Base-by-base conservation (phyloP, 2,113 vertebrate species). In the Istiophorus platypterus region DNA sequence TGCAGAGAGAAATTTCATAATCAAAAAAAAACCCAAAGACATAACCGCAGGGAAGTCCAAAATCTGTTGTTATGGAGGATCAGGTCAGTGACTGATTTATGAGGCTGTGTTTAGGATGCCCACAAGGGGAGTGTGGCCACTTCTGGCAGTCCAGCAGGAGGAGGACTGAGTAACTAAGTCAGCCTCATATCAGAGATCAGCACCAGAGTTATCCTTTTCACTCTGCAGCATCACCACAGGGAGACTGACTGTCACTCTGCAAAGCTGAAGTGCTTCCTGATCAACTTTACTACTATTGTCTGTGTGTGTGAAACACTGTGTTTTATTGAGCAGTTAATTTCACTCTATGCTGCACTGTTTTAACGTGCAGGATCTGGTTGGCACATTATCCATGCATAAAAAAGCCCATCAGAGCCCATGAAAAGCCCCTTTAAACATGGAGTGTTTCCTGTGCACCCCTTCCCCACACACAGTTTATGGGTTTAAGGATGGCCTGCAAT, bases 311-410 rank as follows among this genome's bases (percentile, higher is more conserved):
- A 49, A 26, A 49, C 22, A 12, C 11, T 13, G 26, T 34, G 59
- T 73, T 75, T 74, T 58, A 82, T 41, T 49, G 66, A 51, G 41
- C 65, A 49, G 45, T 76, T 49, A 49, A 64, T 76, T 76, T 63
- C 51, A 65, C 7, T 71, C 13, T 56, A 49, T 11, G 31, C 27
- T 49, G 14, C 27, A 14, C 62, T 14, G 8, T 31, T 20, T 45
- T 29, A 78, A 42, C 1, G 1, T 37, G 47, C 54, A 24, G 12
- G 29, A 42, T 24, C 18, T 39, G 31, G 66, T 26, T 34, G 17
- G 57, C 31, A 27, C n/a, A 72, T 47, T 45, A 17, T 24, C 31
- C 13, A 14, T 1, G 1, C 26, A 62, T 54, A 67, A 81, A 74
- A 34, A 14, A 34, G 15, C 52, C 41, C 5, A 49, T 70, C 65